Evolutionary conservation across 2,888 invertebrate genomes (phyloP), one percentile per base, ranked within the genome.

Genomic region (Scaptomyza flava): DNA sequence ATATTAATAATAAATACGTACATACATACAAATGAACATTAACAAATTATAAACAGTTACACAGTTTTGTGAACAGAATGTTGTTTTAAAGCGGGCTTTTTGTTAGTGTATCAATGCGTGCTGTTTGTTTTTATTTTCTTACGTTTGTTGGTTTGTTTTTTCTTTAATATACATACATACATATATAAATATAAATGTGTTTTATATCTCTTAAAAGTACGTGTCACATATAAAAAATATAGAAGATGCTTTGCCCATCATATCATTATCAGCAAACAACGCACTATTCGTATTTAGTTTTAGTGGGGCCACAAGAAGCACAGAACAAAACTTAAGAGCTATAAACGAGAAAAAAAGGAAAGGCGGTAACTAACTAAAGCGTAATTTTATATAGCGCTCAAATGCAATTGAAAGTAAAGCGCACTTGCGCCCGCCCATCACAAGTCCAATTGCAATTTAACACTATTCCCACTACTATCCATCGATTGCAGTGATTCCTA

Each of bases 191-290:
- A 85, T 85, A 85, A 79, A 74, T 79, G 73, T 46, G 60, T 65
- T 70, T 63, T 83, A 77, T 65, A 78, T 88, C 68, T 68, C 85
- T 84, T 84, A 87, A 71, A 76, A 77, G 71, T 87, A 84, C 65
- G 76, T 58, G 81, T 81, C 82, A 87, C 89, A 84, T 84, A 87
- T 81, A 89, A 79, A 85, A 41, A 83, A 89, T 77, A 87, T 87
- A 87, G 80, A 85, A 68, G 77, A 63, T 69, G 73, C 56, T 76
- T 54, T 76, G 68, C 57, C 71, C 62, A 62, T 68, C 38, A 36
- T 61, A 51, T 65, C 33, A 54, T 64, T 68, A 71, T 69, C 62
- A 64, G 75, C 59, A 62, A 72, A 63, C 65, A 76, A 64, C 77
- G 62, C 75, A 68, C 60, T 69, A 64, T 72, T 38, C 64, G 51